These are phyloP conservation scores for Cardiocondyla obscurior DNA, from an alignment of 1,140 invertebrate genomes.

Conservation along the genomic window DNA sequence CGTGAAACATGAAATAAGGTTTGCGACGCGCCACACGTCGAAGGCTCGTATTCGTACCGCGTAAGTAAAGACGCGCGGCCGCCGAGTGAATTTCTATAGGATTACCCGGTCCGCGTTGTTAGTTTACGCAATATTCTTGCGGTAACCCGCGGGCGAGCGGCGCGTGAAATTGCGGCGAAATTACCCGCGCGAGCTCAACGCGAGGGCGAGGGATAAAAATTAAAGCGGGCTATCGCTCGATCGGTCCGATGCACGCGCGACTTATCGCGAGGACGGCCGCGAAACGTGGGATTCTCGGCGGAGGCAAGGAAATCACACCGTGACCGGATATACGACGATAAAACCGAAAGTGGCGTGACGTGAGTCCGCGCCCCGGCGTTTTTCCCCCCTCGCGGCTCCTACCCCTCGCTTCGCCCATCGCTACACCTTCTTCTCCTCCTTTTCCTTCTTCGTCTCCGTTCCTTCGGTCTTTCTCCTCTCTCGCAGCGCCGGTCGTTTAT, in stretches of 20 bases:
- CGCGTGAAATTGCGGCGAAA: neutral
- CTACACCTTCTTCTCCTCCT: neutral
- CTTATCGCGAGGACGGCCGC: conserved; percentile 12
- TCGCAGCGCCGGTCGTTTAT: conserved; percentile 66
- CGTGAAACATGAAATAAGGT: neutral
- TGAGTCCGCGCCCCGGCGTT: conserved; percentile 49
- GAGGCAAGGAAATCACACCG: conserved; percentile 61
- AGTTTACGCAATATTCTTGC: conserved; percentile 17
- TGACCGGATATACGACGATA: conserved; percentile 72
- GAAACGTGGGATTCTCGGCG: conserved; percentile 21
- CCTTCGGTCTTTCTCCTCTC: conserved; percentile 15
- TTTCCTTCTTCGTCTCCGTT: conserved; percentile 2
- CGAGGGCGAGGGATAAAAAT: neutral
- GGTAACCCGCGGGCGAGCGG: neutral
- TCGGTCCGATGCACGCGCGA: neutral
- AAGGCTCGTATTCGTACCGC: neutral
- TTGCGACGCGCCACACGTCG: neutral
- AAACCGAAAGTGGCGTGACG: conserved; percentile 74
- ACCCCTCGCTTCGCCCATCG: neutral
- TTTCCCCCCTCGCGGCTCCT: neutral
- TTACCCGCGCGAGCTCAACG: neutral
- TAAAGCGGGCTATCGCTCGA: neutral
- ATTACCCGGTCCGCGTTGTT: neutral
- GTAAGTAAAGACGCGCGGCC: neutral
- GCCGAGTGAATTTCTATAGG: neutral